Base-by-base conservation (phyloP, 2,888 invertebrate species). In the Sialis fuliginosa region DNA sequence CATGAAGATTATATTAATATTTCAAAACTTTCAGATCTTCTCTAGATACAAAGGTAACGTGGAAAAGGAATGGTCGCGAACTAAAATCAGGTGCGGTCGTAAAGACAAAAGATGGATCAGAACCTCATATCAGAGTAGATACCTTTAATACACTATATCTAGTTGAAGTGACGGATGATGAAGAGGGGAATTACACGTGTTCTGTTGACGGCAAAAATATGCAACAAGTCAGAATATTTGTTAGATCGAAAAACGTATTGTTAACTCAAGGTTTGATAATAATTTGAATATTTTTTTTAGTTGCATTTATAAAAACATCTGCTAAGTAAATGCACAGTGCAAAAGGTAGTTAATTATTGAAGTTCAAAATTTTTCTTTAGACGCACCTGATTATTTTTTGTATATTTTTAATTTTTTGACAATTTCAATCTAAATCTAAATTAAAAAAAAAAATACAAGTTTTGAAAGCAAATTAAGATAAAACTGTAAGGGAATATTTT, bases 141-240 rank as follows among this genome's bases (percentile, higher is more conserved):
- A 63, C 67, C 0, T 74, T 73, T 53, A 71, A 69, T 39, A 70
- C 70, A 2, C 57, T 78, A 30, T 74, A 74, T 57, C 61, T 78
- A 39, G 61, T 68, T 51, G 73, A 74, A 48, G 74, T 81, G 1
- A 72, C 72, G 9, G 65, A 67, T 51, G 63, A 68, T 1, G 82
- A 84, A 59, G 72, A 75, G 50, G 85, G 84, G 8, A 71, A 71
- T 55, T 86, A 84, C 58, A 72, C 73, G 1, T 86, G 86, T 59
- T 66, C 67, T 48, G 75, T 79, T 6, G 71, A 80, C 60, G 74
- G 74, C 48, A 68, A 64, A 37, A 66, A 64, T 52, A 69, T 74
- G 63, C 67, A 74, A 59, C 69, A 68, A 58, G 63, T 69, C 48
- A 62, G 62, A 48, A 57, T 77, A 37, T 65, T 61, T 54, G 67